Conservation (phyloP, 1,140 invertebrate genomes). For the Sarcophaga peregrina region DNA sequence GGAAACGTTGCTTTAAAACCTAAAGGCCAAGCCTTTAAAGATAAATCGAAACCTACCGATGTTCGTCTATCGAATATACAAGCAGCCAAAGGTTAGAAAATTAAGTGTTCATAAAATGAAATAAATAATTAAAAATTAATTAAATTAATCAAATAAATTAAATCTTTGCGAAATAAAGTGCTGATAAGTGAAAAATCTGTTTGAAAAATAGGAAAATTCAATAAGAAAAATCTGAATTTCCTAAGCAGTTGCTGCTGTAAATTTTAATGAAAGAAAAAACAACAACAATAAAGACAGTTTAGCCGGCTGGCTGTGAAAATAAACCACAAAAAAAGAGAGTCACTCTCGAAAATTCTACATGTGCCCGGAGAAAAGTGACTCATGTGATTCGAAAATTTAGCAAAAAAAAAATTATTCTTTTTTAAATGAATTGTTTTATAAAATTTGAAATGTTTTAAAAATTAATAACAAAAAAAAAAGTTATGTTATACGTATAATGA, state of each 20-base stretch:
- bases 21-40: constrained; percentile 74
- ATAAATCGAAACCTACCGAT: constrained; percentile 94
- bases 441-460: too few relatives aligned
- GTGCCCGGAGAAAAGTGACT: constrained; percentile 53
- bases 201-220: constrained; percentile 3
- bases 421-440: neutral
- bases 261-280: neutral
- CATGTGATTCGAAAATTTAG: constrained; percentile 53
- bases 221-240: neutral
- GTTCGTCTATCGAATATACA: constrained; percentile 96
- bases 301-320: neutral
- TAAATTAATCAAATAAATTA: neutral
- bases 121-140: neutral
- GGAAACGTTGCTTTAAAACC: constrained; percentile 59
- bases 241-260: neutral
- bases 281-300: neutral
- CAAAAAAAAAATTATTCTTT: constrained; percentile 10
- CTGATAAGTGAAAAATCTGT: constrained; percentile 47
- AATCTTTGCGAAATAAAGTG: neutral
- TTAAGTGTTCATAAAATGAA: neutral
- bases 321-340: constrained; percentile 9
- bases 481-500: neutral
- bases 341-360: constrained; percentile 59
- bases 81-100: constrained; percentile 92
- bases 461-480: too few relatives aligned